Evolutionary conservation across 1,140 invertebrate species (phyloP), one percentile per base, ranked within the genome.

Genomic region (Dinothrombium tinctorium): DNA sequence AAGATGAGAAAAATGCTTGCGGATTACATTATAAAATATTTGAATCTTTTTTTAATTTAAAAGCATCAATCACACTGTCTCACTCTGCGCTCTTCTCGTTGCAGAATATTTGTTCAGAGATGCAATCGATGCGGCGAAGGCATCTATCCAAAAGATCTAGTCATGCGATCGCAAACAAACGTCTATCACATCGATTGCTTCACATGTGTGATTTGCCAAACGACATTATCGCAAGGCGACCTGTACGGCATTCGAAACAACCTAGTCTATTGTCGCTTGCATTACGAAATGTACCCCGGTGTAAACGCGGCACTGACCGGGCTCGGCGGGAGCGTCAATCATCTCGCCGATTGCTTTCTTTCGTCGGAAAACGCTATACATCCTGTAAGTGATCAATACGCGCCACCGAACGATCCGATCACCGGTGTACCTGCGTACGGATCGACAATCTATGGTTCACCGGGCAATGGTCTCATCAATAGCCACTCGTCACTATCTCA

Each of bases 181-280:
- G 80, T 89, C 33, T 92, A 81, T 59, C 83, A 92, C 58, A 65
- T 86, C 36, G 71, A 75, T 43, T 92, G 83, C 61, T 92, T 92
- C 63, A 74, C 73, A 2, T 92, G 83, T 56, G 70, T 73, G 15
- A 71, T 76, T 37, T 90, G 86, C 60, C 73, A 77, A 39, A 53
- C 57, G 31, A 54, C 58, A 21, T 53, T 69, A n/a, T 59, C 56
- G 19, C 62, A 66, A 36, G 68, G 86, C 22, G 84, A 90, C 57
- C 76, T 83, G 49, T 89, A 86, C 59, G 81, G 82, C n/a, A 35
- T 52, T 8, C 33, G 47, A 22, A 58, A 64, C 39, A 54, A 57
- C 49, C 50, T 60, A 20, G 52, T 65, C 19, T 64, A 59, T 51
- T 66, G 64, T 48, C 52, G 57, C 19, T 49, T 50, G 14, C 61